Evolutionary conservation across 2,797 vertebrate species (phyloP), one percentile per base, ranked within the genome.

Genomic region (Platalea minor): DNA sequence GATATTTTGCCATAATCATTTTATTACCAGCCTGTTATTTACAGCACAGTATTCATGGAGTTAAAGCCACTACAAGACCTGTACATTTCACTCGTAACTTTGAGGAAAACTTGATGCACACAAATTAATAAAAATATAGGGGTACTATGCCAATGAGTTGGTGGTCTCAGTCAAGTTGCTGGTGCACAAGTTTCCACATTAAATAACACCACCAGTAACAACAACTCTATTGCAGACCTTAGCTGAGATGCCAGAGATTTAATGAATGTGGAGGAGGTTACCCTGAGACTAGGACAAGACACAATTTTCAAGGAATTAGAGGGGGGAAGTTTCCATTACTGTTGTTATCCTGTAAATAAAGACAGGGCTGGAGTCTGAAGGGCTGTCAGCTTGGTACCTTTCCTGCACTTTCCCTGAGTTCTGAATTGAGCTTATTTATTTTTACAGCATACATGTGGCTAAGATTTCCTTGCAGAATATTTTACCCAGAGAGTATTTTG

Each of bases 1-100:
- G 57, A 61, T 93, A 78, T 60, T 93, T 95, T 92, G 29, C 74
- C 63, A 39, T 68, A 77, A 67, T 67, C 77, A 83, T 94, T 93
- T 64, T 72, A 79, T 86, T 73, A 48, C 25, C 29, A 73, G 26
- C 15, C 54, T 77, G 9, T 79, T 94, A 87, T 87, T 76, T 93
- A 81, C 53, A 90, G 18, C 48, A 61, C 10, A 33, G 28, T 80
- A 57, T 60, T 75, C 31, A 83, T 35, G 29, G 56, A 69, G 17
- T 82, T 92, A 91, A 92, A 94, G 29, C 33, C 50, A 78, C 45
- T 41, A 68, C n/a, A 77, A 43, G 41, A 72, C 41, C n/a, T 72
- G 41, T 25, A 63, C 46, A 50, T 93, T 91, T 86, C 46, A n/a
- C 4, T 3, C 83, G 88, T 91, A 73, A 53, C 45, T 95, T 45